Percentiles rank a stretch among this genome's conserved stretches.
Evolutionary conservation across 2,113 vertebrate species (phyloP).

Genomic region (Plestiodon gilberti): DNA sequence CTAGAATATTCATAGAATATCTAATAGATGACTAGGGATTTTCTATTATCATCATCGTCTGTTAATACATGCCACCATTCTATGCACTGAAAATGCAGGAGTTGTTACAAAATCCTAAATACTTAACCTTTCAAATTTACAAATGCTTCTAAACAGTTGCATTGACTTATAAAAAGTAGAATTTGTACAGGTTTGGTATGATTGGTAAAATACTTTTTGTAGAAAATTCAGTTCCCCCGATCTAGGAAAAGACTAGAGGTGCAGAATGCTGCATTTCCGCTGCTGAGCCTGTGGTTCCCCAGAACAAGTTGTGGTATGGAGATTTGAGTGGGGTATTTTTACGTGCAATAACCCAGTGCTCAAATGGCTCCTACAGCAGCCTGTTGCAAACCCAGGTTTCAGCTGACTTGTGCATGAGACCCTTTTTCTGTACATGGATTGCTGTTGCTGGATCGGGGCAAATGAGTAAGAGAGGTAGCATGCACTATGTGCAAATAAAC

Average conservation of each 20-base stretch:
- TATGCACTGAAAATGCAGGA: conserved; percentile 40
- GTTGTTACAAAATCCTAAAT: conserved; percentile 39
- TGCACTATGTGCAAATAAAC: conserved; percentile 55
- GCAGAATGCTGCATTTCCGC: background rate
- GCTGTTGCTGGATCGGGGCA: background rate
- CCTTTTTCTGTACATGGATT: background rate
- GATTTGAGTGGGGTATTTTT: background rate
- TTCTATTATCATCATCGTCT: conserved; percentile 17
- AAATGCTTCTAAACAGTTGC: conserved; percentile 24
- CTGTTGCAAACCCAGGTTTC: background rate
- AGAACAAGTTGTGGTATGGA: background rate
- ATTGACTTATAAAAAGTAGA: conserved; percentile 22
- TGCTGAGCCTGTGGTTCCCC: background rate
- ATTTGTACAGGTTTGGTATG: conserved; percentile 38
- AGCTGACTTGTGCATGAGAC: conserved; percentile 3
- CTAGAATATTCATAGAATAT: conserved; percentile 51
- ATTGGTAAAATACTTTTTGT: conserved; percentile 2
- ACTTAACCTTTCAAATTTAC: conserved; percentile 45
- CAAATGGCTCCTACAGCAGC: background rate
- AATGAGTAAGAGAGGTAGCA: conserved; percentile 45
- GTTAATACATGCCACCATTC: conserved; percentile 33
- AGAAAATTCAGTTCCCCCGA: background rate
- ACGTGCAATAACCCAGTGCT: background rate
- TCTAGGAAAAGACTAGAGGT: background rate
- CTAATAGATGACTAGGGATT: conserved; percentile 38